Evolutionary conservation across 1,140 invertebrate species (phyloP).

Genomic region (Mamestra configurata): DNA sequence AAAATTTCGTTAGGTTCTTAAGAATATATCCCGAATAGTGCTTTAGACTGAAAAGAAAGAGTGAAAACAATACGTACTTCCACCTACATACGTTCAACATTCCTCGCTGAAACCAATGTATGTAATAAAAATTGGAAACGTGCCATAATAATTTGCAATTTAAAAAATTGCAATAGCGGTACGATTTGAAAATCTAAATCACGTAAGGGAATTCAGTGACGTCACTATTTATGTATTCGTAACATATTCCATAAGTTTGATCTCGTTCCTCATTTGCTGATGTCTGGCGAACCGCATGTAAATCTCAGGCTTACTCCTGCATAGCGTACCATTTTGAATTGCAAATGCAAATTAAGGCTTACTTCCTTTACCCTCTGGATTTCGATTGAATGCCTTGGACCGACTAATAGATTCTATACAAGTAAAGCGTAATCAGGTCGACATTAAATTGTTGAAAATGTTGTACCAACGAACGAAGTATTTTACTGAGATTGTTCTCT

Average conservation of each 20-base stretch:
- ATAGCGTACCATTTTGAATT: conserved; percentile 70
- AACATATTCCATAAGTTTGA: conserved; percentile 33
- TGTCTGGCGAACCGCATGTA: conserved; percentile 55
- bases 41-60: conserved; percentile 5
- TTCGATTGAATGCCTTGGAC: conserved; percentile 3
- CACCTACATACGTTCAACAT: conserved; percentile 22
- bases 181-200: conserved; percentile 24
- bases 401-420: conserved; percentile 25
- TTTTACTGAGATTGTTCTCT: too few species aligned
- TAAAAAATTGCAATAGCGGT: conserved; percentile 33
- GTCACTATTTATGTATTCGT: conserved; percentile 23
- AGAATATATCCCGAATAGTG: background rate
- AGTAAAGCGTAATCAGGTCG: background rate
- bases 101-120: conserved; percentile 16
- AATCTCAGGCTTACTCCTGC: conserved; percentile 64
- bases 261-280: conserved; percentile 35
- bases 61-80: background rate
- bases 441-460: background rate
- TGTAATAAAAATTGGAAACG: conserved; percentile 32
- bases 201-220: conserved; percentile 30
- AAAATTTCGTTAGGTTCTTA: background rate
- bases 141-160: conserved; percentile 43
- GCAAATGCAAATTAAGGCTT: conserved; percentile 71
- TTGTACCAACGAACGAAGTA: too few species aligned
- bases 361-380: conserved; percentile 39